Percentiles rank a stretch among this genome's conserved stretches.
Evolutionary conservation across 2,113 vertebrate genomes (phyloP).

Genomic region (Spea multiplicata): DNA sequence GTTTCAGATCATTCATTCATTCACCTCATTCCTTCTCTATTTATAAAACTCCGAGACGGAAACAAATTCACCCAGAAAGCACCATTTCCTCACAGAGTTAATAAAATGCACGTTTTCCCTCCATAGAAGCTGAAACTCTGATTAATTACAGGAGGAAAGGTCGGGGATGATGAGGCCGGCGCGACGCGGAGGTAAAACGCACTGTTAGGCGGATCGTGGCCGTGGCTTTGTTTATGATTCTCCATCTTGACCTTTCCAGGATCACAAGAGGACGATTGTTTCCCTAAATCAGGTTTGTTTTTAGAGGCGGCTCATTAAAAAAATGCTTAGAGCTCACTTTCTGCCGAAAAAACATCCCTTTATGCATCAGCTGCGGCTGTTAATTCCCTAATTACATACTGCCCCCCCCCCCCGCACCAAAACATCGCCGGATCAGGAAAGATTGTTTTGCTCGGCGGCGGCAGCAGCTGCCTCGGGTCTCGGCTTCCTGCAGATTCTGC

Average conservation of each 20-base stretch:
- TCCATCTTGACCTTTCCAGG: constrained; percentile 61
- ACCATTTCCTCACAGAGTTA: too few species aligned
- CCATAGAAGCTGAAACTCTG: constrained; percentile 50
- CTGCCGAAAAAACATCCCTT: constrained; percentile 61
- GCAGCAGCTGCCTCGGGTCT: constrained; percentile 63
- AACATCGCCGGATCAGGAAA: constrained; percentile 60
- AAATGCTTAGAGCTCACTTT: constrained; percentile 58
- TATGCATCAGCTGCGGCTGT: constrained; percentile 56
- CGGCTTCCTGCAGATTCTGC: constrained; percentile 59
- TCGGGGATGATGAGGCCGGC: constrained; percentile 52
- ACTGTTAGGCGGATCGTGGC: constrained; percentile 46
- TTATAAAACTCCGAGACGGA: too few species aligned
- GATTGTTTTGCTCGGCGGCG: constrained; percentile 58
- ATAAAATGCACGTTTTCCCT: constrained; percentile 4
- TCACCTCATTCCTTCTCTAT: too few species aligned
- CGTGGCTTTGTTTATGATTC: constrained; percentile 48
- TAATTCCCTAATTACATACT: constrained; percentile 68
- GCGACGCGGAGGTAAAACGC: constrained; percentile 60
- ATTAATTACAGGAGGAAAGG: constrained; percentile 53
- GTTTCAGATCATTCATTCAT: too few species aligned
- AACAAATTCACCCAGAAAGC: too few species aligned
- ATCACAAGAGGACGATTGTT: constrained; percentile 58
- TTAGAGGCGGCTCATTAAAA: constrained; percentile 60
- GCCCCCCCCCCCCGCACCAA: constrained; percentile 58
- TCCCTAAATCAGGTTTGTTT: constrained; percentile 60